Evolutionary conservation across 2,797 vertebrate species (phyloP), one percentile per base, ranked within the genome.

Genomic region (Myotis findleyi): DNA sequence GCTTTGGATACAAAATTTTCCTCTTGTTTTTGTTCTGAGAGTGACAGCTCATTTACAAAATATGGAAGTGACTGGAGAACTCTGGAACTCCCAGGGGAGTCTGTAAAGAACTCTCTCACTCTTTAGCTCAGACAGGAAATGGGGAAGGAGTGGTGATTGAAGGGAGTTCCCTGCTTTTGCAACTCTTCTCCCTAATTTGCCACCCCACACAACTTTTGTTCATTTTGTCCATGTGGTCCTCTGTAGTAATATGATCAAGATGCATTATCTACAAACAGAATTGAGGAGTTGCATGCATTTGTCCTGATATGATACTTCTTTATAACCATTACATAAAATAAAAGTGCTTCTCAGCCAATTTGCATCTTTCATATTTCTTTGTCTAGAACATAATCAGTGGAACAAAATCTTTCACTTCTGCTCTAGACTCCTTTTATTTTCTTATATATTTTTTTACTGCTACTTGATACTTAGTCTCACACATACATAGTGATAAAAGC

Each of bases 251-350:
- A 3, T 73, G n/a, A 62, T 91, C 71, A 86, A 53, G 30, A 27
- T 72, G 7, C 44, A 76, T 76, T 83, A 33, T 72, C 51, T 81
- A 20, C 30, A 81, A 93, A 94, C 21, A 85, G 41, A 36, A 90
- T 93, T 36, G 38, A 93, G 51, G 83, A 5, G 7, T 55, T 66
- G 13, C 38, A 66, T 49, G 4, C 27, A 88, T 72, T 95, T 83
- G 5, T 86, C 91, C 18, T 88, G 59, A 77, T 53, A 49, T 44
- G 57, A 47, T 38, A 72, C 17, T 88, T 94, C 87, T n/a, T n/a
- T 13, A 64, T 66, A 86, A 89, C 41, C 25, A 91, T 83, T 93
- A 83, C 92, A 86, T 75, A 91, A 95, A 94, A 81, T 80, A 68
- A 83, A 92, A 95, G 7, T 64, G 10, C 55, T 80, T 89, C 57